Base-by-base conservation (phyloP, 2,113 vertebrate species). In the Rhynchomys soricoides region DNA sequence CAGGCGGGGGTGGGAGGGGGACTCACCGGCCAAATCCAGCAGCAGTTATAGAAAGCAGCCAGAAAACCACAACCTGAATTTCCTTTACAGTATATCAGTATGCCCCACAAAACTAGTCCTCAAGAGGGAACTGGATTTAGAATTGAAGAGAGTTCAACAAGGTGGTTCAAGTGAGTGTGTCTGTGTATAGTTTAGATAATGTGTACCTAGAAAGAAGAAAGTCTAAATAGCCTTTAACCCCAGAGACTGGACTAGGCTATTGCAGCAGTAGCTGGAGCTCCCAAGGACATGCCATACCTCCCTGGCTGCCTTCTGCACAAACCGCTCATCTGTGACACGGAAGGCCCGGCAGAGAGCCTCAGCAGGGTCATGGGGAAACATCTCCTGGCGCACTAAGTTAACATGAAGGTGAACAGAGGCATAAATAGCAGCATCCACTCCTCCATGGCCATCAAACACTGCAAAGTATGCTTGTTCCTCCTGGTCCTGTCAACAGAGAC, bases 391-490 rank as follows among this genome's bases (percentile, higher is more conserved):
- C 0, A 99, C 99, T 95, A 99, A 97, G 98, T 99, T 99, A 86
- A 99, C 99, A 0, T 99, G 99, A 77, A 99, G 99, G 94, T 99
- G 99, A 98, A 99, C 98, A 96, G 99, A 99, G 0, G 99, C 99
- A 1, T 99, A 99, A 88, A 99, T 99, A 94, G 99, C 99, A 34
- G 99, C 99, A 6, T 99, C 99, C 79, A 99, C 99, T 6, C 99
- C 99, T 1, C 99, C 99, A 0, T 99, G 99, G 1, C 99, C 99
- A 64, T 99, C 99, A 89, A 99, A 99, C 96, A 99, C 99, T 0
- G 99, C 99, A 77, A 99, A 99, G 98, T 99, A 99, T 19, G 99
- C 99, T 98, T 99, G 99, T 96, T 99, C 99, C 96, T 99, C 99
- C 97, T 99, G 99, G 97, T 99, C 99, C 99, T 99, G 98, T 81